Percentiles rank a stretch among this genome's conserved stretches.
Evolutionary conservation across 2,113 vertebrate genomes (phyloP).

Genomic region (Lipotes vexillifer): DNA sequence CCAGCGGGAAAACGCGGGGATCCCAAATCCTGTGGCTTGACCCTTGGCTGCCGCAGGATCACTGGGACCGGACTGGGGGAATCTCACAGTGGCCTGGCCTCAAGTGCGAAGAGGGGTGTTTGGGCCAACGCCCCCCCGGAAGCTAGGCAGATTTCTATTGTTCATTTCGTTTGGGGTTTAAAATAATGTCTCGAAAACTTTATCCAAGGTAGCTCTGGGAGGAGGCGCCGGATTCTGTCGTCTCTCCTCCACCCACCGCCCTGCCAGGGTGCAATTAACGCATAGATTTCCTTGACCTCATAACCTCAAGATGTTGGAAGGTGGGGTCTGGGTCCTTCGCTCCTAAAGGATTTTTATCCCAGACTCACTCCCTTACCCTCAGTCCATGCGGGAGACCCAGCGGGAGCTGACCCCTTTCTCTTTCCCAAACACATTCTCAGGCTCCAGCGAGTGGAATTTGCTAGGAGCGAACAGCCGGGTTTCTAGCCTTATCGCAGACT

Average conservation of each 20-base stretch:
- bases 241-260: background rate
- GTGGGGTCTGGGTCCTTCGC: background rate
- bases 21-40: slow-evolving; percentile 64
- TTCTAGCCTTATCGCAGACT: background rate
- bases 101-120: background rate
- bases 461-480: background rate
- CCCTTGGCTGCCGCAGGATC: background rate
- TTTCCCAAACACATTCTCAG: background rate
- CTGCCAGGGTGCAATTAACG: background rate
- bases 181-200: slow-evolving; percentile 8
- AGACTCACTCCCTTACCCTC: background rate
- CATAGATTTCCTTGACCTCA: background rate
- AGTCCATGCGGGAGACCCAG: background rate
- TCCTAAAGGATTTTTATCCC: background rate
- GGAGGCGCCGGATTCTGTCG: background rate
- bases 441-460: background rate
- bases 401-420: background rate
- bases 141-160: background rate
- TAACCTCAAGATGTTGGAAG: background rate
- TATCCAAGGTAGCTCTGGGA: background rate
- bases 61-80: accelerated
- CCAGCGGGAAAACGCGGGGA: slow-evolving; percentile 53
- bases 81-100: background rate
- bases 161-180: slow-evolving; percentile 5
- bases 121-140: background rate